A percentile compares a stretch with the other conserved stretches of the same genome.
These are phyloP conservation scores for Acrobasis consociella DNA, from an alignment of 2,888 invertebrate species.

Conservation along the genomic window DNA sequence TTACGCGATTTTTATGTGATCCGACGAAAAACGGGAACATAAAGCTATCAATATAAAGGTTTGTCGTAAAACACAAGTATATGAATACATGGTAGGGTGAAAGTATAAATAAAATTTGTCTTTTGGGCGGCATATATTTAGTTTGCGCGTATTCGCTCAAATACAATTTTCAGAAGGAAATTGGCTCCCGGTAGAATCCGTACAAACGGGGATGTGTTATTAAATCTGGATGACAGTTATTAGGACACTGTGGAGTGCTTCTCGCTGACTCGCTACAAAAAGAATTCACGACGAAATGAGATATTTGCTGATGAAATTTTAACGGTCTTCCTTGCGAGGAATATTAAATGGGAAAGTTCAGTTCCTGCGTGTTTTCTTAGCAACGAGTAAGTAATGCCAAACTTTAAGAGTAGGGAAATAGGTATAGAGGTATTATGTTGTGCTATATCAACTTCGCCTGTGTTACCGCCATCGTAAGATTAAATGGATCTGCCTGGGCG, in stretches of 20 bases:
- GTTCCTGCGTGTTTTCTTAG: neutral
- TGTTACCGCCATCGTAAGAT: too few species aligned
- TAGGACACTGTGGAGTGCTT: conserved; percentile 62
- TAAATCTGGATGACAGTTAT: conserved; percentile 81
- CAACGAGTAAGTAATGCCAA: neutral
- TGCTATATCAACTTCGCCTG: neutral
- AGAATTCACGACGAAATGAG: conserved; percentile 56
- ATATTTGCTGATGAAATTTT: conserved; percentile 56
- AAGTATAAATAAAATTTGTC: conserved; percentile 75
- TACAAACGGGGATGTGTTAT: conserved; percentile 76
- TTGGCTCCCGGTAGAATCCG: conserved; percentile 69
- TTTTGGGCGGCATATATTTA: conserved; percentile 73
- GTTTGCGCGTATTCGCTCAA: conserved; percentile 74
- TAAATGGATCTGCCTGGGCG: too few species aligned
- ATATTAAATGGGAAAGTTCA: conserved; percentile 18
- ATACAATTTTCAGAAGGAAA: conserved; percentile 79
- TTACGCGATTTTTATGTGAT: conserved; percentile 40
- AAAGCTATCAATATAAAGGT: conserved; percentile 62
- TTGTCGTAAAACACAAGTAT: conserved; percentile 58
- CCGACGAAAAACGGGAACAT: conserved; percentile 36
- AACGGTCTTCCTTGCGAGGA: conserved; percentile 41
- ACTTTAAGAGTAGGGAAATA: neutral
- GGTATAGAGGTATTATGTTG: neutral
- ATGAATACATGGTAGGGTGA: conserved; percentile 46
- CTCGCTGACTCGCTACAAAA: conserved; percentile 53